Evolutionary conservation across 2,113 vertebrate species (phyloP), one percentile per base, ranked within the genome.

Genomic region (Otolemur garnettii): DNA sequence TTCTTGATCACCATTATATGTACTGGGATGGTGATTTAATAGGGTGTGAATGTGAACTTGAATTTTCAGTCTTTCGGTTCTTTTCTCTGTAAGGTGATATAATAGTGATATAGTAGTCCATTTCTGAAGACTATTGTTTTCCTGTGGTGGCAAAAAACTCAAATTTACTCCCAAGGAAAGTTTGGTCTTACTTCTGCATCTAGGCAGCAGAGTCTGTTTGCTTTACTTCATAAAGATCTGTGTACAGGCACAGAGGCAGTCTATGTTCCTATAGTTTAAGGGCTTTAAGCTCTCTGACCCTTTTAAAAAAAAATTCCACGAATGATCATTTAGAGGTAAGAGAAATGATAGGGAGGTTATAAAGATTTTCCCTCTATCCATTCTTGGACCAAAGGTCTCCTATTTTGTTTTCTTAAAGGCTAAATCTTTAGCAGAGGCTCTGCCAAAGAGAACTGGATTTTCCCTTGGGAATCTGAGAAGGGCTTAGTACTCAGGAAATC

Each of bases 391-490:
- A 79, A 33, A 91, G 66, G 7, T 66, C n/a, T 77, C 35, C 24
- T 72, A 18, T 75, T 93, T 96, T 96, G 66, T 97, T 96, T 60
- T 88, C 38, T 96, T 60, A 95, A 95, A 94, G 38, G 60, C 60
- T 57, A 79, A 81, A 50, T 77, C 45, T 87, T 94, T 89, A 80
- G 42, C 79, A 85, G 74, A 96, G 10, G 8, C 26, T 78, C 19
- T 97, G 94, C 90, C 94, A 95, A 90, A 62, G n/a, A 94, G 72
- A 89, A 86, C 55, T 96, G 45, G 84, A 87, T 84, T 96, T 96
- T 97, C 87, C 77, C 90, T 93, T 96, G 94, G 87, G 94, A 96
- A 95, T 96, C 87, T 60, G 79, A 95, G 42, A 93, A 90, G 21
- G 38, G 30, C 74, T 6, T 42, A 78, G 89, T 91, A 91, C 92